Conservation (phyloP, 2,797 vertebrate genomes). For the Cyclopterus lumpus region DNA sequence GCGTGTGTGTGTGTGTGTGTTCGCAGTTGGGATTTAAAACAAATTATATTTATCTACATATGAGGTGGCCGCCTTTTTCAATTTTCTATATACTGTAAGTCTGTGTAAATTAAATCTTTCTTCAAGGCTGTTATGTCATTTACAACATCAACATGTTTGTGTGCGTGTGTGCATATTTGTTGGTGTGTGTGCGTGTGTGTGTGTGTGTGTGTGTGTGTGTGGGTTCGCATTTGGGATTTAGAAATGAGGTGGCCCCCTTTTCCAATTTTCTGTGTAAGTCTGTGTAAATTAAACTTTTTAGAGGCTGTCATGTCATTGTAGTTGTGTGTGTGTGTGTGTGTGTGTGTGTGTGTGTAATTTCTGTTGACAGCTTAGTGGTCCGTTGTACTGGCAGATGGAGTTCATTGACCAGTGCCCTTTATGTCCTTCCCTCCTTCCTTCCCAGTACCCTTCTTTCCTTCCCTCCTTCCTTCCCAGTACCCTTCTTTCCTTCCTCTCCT, state of each 20-base stretch:
- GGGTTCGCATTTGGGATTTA: neutral
- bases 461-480: neutral
- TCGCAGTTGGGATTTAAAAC: no score
- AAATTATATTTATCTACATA: neutral
- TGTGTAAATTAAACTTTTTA: neutral
- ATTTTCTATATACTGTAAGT: no score
- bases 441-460: neutral
- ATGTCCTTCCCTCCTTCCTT: neutral
- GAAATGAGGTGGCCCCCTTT: neutral
- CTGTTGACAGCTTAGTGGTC: slow-evolving; percentile 43
- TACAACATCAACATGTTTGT: neutral
- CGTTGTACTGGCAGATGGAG: slow-evolving; percentile 53
- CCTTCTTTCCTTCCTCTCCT: neutral
- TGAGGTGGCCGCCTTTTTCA: no score
- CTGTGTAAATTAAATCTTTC: no score
- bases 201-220: neutral
- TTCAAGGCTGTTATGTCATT: no score
- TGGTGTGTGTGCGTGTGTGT: neutral
- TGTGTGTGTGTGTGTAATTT: slow-evolving; percentile 25
- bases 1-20: neutral
- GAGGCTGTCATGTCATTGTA: neutral
- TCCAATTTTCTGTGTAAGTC: neutral
- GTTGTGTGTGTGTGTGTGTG: neutral
- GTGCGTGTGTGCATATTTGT: neutral
- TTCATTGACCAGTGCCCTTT: slow-evolving; percentile 39